Conservation (phyloP, 1,140 invertebrate species). For the Drosophila obscura region DNA sequence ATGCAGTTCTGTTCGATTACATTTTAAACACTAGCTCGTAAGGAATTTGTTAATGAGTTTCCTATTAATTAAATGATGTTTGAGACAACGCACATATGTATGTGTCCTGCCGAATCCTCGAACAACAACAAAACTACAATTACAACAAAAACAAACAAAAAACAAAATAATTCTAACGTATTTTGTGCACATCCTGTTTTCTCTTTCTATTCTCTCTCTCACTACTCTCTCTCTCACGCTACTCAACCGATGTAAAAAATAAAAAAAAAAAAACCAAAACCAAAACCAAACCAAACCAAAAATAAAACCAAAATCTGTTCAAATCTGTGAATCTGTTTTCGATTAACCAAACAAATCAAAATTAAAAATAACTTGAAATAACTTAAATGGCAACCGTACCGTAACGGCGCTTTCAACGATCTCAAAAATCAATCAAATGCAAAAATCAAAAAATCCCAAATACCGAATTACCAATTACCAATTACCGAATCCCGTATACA, state of each 20-base stretch:
- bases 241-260: slow-evolving; percentile 81
- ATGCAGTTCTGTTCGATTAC: slow-evolving; percentile 75
- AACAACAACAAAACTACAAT: slow-evolving; percentile 53
- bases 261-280: slow-evolving; percentile 57
- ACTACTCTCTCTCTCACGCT: slow-evolving; percentile 78
- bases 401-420: slow-evolving; percentile 80
- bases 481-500: slow-evolving; percentile 52
- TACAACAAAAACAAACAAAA: slow-evolving; percentile 47
- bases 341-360: slow-evolving; percentile 50
- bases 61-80: slow-evolving; percentile 66
- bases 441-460: slow-evolving; percentile 36
- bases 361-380: slow-evolving; percentile 40
- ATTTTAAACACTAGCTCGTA: slow-evolving; percentile 62
- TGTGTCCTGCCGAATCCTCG: too few relatives aligned
- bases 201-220: slow-evolving; percentile 83
- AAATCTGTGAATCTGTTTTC: neutral
- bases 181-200: slow-evolving; percentile 84
- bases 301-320: slow-evolving; percentile 46
- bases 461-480: slow-evolving; percentile 14
- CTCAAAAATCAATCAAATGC: slow-evolving; percentile 52
- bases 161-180: slow-evolving; percentile 84
- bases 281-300: slow-evolving; percentile 45
- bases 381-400: slow-evolving; percentile 55
- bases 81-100: slow-evolving; percentile 19
- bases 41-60: slow-evolving; percentile 73